A percentile compares a stretch with the other conserved stretches of the same genome.
These are phyloP conservation scores for Bactericera cockerelli DNA, from an alignment of 1,140 invertebrate species.

Conservation along the genomic window DNA sequence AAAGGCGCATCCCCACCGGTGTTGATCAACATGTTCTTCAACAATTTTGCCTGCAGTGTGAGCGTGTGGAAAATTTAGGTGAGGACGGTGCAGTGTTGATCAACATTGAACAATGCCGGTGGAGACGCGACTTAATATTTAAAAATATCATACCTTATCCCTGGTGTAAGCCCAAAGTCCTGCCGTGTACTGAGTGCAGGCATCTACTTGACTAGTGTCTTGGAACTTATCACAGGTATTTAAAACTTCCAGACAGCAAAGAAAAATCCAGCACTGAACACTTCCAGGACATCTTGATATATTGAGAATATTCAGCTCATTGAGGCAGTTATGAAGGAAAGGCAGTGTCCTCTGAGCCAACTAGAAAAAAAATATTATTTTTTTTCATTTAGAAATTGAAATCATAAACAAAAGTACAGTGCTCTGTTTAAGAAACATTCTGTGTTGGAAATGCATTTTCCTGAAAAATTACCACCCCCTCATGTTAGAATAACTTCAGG, in stretches of 20 bases:
- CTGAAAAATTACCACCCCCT: too few relatives aligned
- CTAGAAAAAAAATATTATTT: slow-evolving; percentile 32
- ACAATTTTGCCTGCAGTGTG: too few relatives aligned
- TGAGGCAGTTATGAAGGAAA: slow-evolving; percentile 71
- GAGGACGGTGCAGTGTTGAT: too few relatives aligned
- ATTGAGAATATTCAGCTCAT: slow-evolving; percentile 63
- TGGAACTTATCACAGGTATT: slow-evolving; percentile 52
- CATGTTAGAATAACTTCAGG: too few relatives aligned
- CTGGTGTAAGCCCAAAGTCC: slow-evolving; percentile 81
- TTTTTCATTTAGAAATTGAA: slow-evolving; percentile 1
- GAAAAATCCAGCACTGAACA: slow-evolving; percentile 80
- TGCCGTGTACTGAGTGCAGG: slow-evolving; percentile 76
- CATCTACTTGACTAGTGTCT: slow-evolving; percentile 47
- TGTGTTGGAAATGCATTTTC: neutral
- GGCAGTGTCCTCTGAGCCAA: slow-evolving; percentile 68
- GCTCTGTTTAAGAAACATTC: slow-evolving; percentile 11
- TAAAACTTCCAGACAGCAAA: slow-evolving; percentile 79
- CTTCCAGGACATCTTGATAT: slow-evolving; percentile 63
- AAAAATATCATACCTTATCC: slow-evolving; percentile 66
- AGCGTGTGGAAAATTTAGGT: too few relatives aligned
- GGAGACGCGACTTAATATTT: too few relatives aligned
- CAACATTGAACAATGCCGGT: too few relatives aligned
- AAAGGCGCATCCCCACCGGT: too few relatives aligned
- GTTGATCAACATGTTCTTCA: too few relatives aligned
- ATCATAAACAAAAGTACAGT: slow-evolving; percentile 14